A percentile compares a stretch with the other conserved stretches of the same genome.
Evolutionary conservation across 1,140 invertebrate genomes (phyloP).

Genomic region (Eulimnadia texana): DNA sequence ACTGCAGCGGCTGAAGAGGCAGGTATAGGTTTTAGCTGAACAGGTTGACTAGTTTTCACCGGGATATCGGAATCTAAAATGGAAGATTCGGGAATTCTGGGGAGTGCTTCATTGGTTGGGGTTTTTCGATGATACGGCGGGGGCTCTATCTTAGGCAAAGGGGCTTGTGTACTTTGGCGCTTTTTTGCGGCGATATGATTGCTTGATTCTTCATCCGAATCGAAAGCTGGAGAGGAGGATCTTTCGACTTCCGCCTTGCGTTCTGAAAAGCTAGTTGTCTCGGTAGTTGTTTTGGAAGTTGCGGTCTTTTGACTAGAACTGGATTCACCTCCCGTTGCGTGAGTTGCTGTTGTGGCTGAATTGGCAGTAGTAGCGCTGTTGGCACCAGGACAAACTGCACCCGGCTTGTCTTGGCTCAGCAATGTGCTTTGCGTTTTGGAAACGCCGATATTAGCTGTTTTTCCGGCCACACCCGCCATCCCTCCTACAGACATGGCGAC

Average conservation of each 20-base stretch:
- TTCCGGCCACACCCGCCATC: constrained; percentile 74
- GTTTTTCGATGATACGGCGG: constrained; percentile 19
- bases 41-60: constrained; percentile 18
- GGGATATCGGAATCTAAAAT: constrained; percentile 42
- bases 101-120: constrained; percentile 38
- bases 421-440: constrained; percentile 58
- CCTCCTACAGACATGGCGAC: constrained; percentile 55
- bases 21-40: constrained; percentile 17
- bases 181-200: constrained; percentile 25
- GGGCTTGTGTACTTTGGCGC: constrained; percentile 22
- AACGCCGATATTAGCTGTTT: constrained; percentile 68
- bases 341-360: not conserved
- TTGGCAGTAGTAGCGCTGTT: constrained; percentile 1
- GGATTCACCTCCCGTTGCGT: not conserved
- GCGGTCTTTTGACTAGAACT: not conserved
- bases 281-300: constrained; percentile 31
- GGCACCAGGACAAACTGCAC: constrained; percentile 20
- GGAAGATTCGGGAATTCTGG: constrained; percentile 49
- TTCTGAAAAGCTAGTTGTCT: constrained; percentile 32
- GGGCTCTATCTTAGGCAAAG: constrained; percentile 17
- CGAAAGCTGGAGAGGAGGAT: constrained; percentile 87
- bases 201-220: constrained; percentile 80
- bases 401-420: constrained; percentile 52
- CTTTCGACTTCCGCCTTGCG: constrained; percentile 50
- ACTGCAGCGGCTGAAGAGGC: constrained; percentile 16